These are phyloP conservation scores for Notechis scutatus DNA, from an alignment of 2,113 vertebrate genomes.

Conservation along the genomic window DNA sequence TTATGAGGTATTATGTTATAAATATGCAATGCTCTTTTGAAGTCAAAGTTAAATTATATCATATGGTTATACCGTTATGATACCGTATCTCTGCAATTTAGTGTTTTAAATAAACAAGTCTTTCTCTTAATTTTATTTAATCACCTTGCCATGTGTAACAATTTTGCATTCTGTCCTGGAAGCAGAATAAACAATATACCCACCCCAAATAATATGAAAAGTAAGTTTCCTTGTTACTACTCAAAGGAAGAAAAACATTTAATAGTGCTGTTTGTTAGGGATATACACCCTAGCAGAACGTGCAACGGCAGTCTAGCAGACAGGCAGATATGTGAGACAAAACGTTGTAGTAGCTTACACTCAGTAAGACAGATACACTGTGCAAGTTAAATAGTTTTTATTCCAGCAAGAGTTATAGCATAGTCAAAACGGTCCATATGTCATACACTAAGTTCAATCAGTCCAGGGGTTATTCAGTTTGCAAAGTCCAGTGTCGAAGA, in stretches of 20 bases:
- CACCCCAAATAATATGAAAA: neutral
- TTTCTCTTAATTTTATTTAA: neutral
- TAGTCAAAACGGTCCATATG: too few relatives aligned
- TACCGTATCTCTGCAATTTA: neutral
- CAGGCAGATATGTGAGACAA: too few relatives aligned
- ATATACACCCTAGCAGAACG: too few relatives aligned
- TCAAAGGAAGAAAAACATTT: neutral
- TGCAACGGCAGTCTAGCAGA: too few relatives aligned
- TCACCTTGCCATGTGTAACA: neutral
- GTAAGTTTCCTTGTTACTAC: neutral
- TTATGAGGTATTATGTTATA: neutral
- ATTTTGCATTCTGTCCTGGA: neutral
- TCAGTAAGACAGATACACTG: too few relatives aligned
- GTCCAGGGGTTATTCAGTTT: too few relatives aligned
- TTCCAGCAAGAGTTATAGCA: too few relatives aligned
- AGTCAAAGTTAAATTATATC: neutral
- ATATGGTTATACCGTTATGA: neutral
- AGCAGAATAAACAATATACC: neutral
- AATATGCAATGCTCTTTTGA: neutral
- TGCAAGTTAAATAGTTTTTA: too few relatives aligned
- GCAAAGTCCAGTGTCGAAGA: too few relatives aligned
- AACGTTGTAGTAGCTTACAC: too few relatives aligned
- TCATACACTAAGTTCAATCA: too few relatives aligned
- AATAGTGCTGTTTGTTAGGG: neutral
- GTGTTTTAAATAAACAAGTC: neutral